Evolutionary conservation across 2,113 vertebrate species (phyloP), one percentile per base, ranked within the genome.

Genomic region (Acanthochromis polyacanthus): DNA sequence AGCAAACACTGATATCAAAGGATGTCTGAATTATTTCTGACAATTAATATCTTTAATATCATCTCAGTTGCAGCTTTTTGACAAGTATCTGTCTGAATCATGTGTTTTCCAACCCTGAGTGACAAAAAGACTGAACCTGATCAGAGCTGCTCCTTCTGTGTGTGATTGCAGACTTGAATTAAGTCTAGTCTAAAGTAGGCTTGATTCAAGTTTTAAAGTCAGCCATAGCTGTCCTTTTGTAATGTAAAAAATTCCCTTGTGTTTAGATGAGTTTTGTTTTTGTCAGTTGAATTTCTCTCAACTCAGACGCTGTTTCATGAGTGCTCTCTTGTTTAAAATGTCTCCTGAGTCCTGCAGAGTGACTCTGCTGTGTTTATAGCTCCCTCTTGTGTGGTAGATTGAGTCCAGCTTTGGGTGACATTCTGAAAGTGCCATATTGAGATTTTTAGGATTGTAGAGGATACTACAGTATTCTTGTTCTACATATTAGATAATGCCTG

Each of bases 101-200:
- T 69, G 74, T 85, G 82, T 36, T 25, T 58, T 55, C 58, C 48
- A 28, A 67, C 28, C 59, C 79, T 64, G 63, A 78, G 78, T 71
- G 74, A 66, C 77, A 70, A 38, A 22, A 23, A 32, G 51, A 67
- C 59, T 60, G n/a, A 64, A 16, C 14, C 25, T 11, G 4, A 66
- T 30, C 23, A 11, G 20, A 75, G n/a, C 43, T 6, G 12, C 15
- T 15, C 4, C 2, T 43, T 43, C 40, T 43, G 11, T 43, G 40
- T 43, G 4, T 43, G 40, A 43, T 55, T 71, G 45, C 58, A 23
- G 22, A 4, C 55, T 50, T 66, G 28, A 66, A 70, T 71, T 11
- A 50, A 71, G 57, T 51, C 48, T 9, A 0, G 36, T 71, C 53
- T 70, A 15, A 7, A 69, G 45, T 38, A 15, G 30, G 60, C 45